phyloP scores from a whole-genome alignment of 2,888 invertebrate genomes.

The Hirtodrosophila confusa region DNA sequence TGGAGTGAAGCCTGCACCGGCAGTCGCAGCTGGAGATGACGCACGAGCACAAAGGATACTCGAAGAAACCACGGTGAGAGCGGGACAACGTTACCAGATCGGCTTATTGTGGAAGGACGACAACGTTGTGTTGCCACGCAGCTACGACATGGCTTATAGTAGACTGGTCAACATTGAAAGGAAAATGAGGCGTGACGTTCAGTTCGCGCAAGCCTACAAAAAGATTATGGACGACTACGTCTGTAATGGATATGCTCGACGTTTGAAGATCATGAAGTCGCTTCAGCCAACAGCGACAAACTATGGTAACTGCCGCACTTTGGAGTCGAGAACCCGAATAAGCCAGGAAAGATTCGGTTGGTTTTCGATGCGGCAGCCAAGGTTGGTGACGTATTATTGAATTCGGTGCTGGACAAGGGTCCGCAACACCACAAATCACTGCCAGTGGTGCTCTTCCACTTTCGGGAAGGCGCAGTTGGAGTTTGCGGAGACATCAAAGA shows the following conservation, averaged over 20 bases:
- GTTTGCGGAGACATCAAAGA: no score
- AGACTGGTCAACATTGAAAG: slow-evolving; percentile 4
- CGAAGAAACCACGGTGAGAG: neutral
- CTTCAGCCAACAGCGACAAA: slow-evolving; percentile 2
- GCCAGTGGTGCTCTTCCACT: no score
- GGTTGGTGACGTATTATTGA: slow-evolving; percentile 56
- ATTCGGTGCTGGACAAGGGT: slow-evolving; percentile 66
- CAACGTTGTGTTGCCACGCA: slow-evolving; percentile 9
- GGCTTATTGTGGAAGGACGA: slow-evolving; percentile 4
- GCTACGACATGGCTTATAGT: slow-evolving; percentile 1
- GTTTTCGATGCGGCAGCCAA: slow-evolving; percentile 72
- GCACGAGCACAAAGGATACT: no score
- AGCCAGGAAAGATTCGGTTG: slow-evolving; percentile 63
- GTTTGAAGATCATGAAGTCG: slow-evolving; percentile 1
- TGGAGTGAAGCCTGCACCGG: no score
- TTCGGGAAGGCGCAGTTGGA: no score
- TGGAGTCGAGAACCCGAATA: slow-evolving; percentile 42
- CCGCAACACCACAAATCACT: slow-evolving; percentile 75
- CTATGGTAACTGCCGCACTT: slow-evolving; percentile 23
- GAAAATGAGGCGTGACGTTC: slow-evolving; percentile 2
- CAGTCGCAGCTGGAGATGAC: no score
- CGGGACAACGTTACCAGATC: neutral
- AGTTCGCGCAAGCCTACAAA: neutral
- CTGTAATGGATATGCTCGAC: slow-evolving; percentile 11
- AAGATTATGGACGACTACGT: slow-evolving; percentile 4